Percentiles rank a stretch among this genome's conserved stretches.
phyloP scores from a whole-genome alignment of 2,888 invertebrate genomes.

The Anorthoa munda region DNA sequence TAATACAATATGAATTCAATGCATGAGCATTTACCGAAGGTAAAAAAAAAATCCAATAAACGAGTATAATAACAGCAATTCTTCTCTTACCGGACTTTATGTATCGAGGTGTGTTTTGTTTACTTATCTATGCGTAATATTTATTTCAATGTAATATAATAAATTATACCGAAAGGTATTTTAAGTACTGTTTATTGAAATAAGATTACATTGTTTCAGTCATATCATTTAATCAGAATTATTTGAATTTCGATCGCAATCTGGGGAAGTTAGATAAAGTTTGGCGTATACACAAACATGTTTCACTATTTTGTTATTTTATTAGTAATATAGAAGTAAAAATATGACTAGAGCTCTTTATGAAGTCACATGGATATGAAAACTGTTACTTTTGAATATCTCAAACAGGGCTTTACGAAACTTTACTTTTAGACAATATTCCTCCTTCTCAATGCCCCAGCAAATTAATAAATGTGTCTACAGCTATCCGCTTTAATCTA shows the following conservation, averaged over 20 bases:
- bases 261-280: conserved; percentile 17
- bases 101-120: not conserved
- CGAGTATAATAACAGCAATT: not conserved
- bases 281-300: conserved; percentile 1
- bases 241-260: conserved; percentile 32
- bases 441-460: too few species aligned
- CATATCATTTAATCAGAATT: conserved; percentile 34
- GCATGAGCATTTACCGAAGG: too few species aligned
- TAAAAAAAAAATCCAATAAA: not conserved
- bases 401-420: too few species aligned
- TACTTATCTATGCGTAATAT: conserved; percentile 2
- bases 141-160: conserved; percentile 4
- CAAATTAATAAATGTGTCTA: too few species aligned
- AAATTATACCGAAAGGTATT: conserved; percentile 14
- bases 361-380: too few species aligned
- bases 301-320: not conserved
- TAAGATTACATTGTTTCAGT: conserved; percentile 20
- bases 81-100: not conserved
- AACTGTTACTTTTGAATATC: too few species aligned
- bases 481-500: too few species aligned
- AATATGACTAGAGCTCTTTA: not conserved
- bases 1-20: too few species aligned
- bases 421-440: too few species aligned
- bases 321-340: not conserved
- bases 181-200: conserved; percentile 33